Percentiles rank a stretch among this genome's conserved stretches.
These are phyloP conservation scores for Pagrus major DNA, from an alignment of 2,113 vertebrate species.

Conservation along the genomic window DNA sequence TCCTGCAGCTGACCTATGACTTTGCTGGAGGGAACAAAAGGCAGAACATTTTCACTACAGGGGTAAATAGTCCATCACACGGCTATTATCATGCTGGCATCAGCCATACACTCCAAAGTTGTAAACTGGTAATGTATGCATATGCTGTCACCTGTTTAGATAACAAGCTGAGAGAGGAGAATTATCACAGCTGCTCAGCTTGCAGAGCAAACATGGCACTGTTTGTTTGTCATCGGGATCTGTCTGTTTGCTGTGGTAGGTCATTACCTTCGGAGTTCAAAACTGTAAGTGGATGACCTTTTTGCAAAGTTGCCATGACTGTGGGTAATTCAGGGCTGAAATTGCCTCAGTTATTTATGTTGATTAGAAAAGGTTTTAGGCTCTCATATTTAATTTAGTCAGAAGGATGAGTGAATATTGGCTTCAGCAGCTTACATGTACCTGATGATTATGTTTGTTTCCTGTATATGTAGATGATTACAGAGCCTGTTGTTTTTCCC, in stretches of 20 bases:
- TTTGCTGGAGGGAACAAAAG: constrained; percentile 9
- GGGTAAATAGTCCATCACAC: constrained; percentile 1
- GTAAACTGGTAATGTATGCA: constrained; percentile 38
- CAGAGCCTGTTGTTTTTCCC: not conserved
- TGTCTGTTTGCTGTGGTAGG: constrained; percentile 59
- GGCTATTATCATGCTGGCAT: constrained; percentile 26
- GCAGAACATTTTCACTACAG: not conserved
- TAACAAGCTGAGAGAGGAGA: constrained; percentile 42
- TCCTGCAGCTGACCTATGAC: constrained; percentile 11
- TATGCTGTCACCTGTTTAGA: constrained; percentile 56
- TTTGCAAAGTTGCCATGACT: constrained; percentile 44
- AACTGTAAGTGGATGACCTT: constrained; percentile 48
- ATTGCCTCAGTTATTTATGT: constrained; percentile 18
- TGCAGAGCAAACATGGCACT: constrained; percentile 65
- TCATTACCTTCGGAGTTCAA: constrained; percentile 57
- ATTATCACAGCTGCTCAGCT: constrained; percentile 73
- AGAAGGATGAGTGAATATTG: constrained; percentile 13
- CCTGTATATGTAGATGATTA: constrained; percentile 27
- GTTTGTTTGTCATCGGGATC: constrained; percentile 70
- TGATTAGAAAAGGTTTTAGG: constrained; percentile 20
- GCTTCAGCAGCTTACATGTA: constrained; percentile 25
- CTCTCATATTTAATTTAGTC: not conserved
- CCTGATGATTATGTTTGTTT: constrained; percentile 41
- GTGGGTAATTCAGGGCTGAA: constrained; percentile 1
- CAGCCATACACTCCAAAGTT: not conserved